Conservation (phyloP, 2,888 invertebrate species). For the Monoplex corrugatus region DNA sequence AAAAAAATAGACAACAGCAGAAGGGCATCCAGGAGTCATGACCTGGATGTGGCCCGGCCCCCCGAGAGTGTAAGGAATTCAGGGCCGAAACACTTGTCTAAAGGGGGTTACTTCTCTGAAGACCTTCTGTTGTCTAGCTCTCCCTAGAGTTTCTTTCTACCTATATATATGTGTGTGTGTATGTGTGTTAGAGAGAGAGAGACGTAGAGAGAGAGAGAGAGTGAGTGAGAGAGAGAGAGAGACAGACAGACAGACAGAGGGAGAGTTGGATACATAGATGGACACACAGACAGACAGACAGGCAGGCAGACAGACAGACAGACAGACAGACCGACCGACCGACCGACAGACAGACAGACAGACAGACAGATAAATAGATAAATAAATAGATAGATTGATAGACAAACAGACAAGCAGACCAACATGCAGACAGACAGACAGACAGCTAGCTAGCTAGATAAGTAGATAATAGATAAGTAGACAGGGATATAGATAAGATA, state of each 20-base stretch:
- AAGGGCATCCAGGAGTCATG: no score
- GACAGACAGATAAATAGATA: neutral
- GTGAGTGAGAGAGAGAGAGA: neutral
- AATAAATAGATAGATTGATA: neutral
- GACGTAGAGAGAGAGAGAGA: neutral
- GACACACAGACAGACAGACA: neutral
- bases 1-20: no score
- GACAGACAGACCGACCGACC: neutral
- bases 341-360: neutral
- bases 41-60: no score
- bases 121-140: no score
- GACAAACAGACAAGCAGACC: neutral
- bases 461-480: no score
- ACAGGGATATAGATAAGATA: no score
- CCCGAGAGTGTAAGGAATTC: no score
- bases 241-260: neutral
- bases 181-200: neutral
- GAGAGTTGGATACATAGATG: neutral
- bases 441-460: no score
- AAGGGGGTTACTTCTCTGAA: no score
- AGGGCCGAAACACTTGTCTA: no score
- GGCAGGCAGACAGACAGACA: neutral
- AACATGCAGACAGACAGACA: neutral
- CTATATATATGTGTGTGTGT: neutral
- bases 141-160: no score